phyloP scores from a whole-genome alignment of 2,113 vertebrate genomes.

The Tyto alba region DNA sequence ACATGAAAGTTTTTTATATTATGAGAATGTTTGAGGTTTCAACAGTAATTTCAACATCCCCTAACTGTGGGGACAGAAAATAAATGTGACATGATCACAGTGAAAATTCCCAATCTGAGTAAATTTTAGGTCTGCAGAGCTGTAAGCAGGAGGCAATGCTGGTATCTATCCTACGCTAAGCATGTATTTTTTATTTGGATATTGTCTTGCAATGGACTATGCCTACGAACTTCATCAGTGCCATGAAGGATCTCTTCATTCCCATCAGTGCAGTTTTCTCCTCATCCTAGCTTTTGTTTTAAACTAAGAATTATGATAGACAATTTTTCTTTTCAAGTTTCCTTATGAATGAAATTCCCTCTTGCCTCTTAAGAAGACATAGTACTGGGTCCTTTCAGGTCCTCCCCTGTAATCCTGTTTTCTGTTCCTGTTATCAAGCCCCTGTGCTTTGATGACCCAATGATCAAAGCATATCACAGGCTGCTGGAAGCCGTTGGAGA shows the following conservation, averaged over 20 bases:
- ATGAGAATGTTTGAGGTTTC: background rate
- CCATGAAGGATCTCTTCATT: background rate
- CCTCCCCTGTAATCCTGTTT: background rate
- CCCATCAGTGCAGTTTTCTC: background rate
- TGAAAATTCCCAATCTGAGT: background rate
- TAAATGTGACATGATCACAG: background rate
- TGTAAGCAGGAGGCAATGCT: background rate
- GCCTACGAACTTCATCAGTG: background rate
- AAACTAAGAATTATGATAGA: background rate
- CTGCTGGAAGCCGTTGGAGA: background rate
- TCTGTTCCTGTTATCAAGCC: background rate
- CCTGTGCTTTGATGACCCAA: background rate
- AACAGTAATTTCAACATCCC: background rate
- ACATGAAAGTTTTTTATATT: background rate
- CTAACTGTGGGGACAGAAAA: background rate
- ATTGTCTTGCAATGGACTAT: background rate
- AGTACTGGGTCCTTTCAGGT: background rate
- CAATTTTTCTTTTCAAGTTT: background rate
- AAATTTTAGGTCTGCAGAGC: background rate
- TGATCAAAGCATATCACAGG: background rate
- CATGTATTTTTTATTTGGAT: background rate
- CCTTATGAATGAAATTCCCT: background rate
- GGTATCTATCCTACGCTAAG: background rate
- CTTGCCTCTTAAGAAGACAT: background rate
- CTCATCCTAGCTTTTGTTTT: background rate